Conservation (phyloP, 2,113 vertebrate genomes). For the Polypterus senegalus region DNA sequence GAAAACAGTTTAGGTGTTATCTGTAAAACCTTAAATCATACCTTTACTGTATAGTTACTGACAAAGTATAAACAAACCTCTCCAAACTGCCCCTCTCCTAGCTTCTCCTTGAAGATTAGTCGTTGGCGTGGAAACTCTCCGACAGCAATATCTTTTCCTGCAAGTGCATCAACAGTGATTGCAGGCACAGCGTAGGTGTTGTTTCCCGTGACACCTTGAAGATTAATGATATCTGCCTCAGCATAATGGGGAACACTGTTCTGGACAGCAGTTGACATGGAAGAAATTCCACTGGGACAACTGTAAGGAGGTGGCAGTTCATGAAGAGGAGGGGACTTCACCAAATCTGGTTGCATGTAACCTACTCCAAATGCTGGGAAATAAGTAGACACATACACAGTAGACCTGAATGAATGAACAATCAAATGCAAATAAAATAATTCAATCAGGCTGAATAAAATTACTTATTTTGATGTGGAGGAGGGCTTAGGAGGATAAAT, state of each 20-base stretch:
- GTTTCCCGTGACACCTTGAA: slow-evolving; percentile 80
- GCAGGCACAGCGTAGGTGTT: slow-evolving; percentile 82
- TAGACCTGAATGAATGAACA: too few species aligned
- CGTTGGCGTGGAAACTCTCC: slow-evolving; percentile 71
- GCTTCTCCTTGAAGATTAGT: slow-evolving; percentile 81
- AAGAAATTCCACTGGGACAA: slow-evolving; percentile 46
- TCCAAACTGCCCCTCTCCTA: slow-evolving; percentile 87
- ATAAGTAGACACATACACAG: background rate
- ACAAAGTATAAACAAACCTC: slow-evolving; percentile 45
- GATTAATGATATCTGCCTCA: slow-evolving; percentile 80
- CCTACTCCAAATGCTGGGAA: slow-evolving; percentile 57
- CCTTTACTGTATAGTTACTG: background rate
- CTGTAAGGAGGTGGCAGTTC: slow-evolving; percentile 52
- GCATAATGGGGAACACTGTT: slow-evolving; percentile 82
- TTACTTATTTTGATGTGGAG: too few species aligned
- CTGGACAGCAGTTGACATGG: slow-evolving; percentile 28
- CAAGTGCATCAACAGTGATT: slow-evolving; percentile 46
- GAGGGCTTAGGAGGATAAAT: too few species aligned
- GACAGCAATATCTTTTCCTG: slow-evolving; percentile 56
- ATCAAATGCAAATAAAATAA: too few species aligned
- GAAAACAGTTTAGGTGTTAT: background rate
- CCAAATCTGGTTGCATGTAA: slow-evolving; percentile 50
- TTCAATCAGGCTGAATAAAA: too few species aligned
- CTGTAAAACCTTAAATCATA: too few species aligned
- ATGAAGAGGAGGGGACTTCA: slow-evolving; percentile 42